These are phyloP conservation scores for Patagioenas fasciata DNA, from an alignment of 2,113 vertebrate species.

Conservation along the genomic window DNA sequence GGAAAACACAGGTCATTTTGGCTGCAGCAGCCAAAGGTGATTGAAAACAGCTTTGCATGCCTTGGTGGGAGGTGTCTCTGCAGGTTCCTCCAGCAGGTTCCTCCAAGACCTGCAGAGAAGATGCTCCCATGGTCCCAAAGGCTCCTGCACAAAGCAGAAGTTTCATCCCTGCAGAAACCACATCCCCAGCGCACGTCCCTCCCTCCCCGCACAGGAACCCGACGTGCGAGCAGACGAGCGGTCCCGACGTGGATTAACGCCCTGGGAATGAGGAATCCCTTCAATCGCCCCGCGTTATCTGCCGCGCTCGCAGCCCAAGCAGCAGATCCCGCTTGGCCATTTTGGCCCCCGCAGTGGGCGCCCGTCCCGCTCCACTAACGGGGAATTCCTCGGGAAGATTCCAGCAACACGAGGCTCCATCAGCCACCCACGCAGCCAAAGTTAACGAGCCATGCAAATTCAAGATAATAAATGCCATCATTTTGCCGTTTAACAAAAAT, in stretches of 20 bases:
- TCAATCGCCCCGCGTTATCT: rapidly evolving
- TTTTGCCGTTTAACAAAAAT: slow-evolving; percentile 9
- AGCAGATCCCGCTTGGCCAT: background rate
- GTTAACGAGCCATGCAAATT: slow-evolving; percentile 56
- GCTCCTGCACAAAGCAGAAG: rapidly evolving
- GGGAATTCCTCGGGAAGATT: slow-evolving; percentile 33
- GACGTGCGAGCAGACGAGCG: background rate
- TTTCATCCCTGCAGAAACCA: background rate
- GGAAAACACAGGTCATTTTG: rapidly evolving
- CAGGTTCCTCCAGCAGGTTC: background rate
- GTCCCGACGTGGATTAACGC: background rate
- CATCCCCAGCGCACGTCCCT: background rate
- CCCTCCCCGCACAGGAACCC: background rate
- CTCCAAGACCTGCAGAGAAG: background rate
- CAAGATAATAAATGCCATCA: slow-evolving; percentile 57
- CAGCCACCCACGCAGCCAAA: slow-evolving; percentile 46
- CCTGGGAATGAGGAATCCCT: background rate
- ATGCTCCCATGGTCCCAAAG: rapidly evolving
- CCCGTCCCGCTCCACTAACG: background rate
- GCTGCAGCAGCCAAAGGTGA: background rate
- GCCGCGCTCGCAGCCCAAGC: background rate
- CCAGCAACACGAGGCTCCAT: slow-evolving; percentile 47
- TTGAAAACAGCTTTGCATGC: rapidly evolving
- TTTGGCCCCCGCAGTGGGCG: background rate
- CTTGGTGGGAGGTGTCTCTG: background rate